These are phyloP conservation scores for Tyrannus savana DNA, from an alignment of 2,113 vertebrate species.

Conservation along the genomic window DNA sequence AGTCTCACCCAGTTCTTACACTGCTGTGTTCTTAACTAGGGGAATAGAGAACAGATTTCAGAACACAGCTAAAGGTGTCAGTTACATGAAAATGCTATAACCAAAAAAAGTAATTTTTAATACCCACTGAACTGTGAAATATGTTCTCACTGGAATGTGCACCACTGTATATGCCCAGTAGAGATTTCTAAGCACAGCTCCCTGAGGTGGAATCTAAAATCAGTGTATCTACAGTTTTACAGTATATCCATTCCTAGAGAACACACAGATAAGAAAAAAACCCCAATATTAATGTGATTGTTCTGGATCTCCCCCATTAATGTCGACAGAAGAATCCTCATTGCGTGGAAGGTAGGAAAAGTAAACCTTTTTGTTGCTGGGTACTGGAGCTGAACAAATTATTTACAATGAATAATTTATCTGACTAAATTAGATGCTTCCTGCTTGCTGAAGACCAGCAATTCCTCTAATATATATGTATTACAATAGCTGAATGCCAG, in stretches of 20 bases:
- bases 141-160: neutral
- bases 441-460: neutral
- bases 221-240: neutral
- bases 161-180: neutral
- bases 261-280: neutral
- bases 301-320: neutral
- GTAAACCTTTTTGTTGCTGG: neutral
- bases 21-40: neutral
- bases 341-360: neutral
- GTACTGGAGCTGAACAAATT: constrained; percentile 16
- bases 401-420: constrained; percentile 39
- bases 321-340: neutral
- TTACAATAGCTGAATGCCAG: neutral
- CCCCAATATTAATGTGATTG: neutral
- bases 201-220: neutral
- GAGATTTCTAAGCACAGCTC: neutral
- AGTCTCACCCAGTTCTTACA: neutral
- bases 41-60: neutral
- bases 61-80: neutral
- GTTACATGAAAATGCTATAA: neutral
- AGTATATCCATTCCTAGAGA: neutral
- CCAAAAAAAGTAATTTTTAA: neutral
- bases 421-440: constrained; percentile 21
- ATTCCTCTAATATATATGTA: neutral
- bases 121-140: neutral